Evolutionary conservation across 2,888 invertebrate genomes (phyloP).

Genomic region (Andricus curvator): DNA sequence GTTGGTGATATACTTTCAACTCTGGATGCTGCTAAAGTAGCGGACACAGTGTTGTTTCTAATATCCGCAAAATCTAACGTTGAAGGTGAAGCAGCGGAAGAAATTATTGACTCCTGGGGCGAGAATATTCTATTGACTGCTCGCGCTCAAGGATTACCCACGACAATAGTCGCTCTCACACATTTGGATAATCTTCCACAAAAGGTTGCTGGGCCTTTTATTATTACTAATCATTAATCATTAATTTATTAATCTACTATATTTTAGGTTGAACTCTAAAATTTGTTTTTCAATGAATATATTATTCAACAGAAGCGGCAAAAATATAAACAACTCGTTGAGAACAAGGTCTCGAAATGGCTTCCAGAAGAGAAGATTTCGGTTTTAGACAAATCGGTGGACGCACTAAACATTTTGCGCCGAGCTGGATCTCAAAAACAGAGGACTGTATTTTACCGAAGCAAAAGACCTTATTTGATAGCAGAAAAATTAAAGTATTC

Average conservation of each 20-base stretch:
- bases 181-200: slow-evolving; percentile 87
- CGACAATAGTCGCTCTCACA: slow-evolving; percentile 87
- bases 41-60: slow-evolving; percentile 90
- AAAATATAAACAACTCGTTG: slow-evolving; percentile 84
- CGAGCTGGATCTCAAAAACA: slow-evolving; percentile 92
- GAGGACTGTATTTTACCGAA: slow-evolving; percentile 86
- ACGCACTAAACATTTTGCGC: slow-evolving; percentile 87
- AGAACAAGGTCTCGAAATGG: slow-evolving; percentile 84
- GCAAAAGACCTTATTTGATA: slow-evolving; percentile 90
- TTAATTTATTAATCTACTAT: background rate
- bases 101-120: slow-evolving; percentile 89
- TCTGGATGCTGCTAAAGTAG: slow-evolving; percentile 91
- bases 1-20: slow-evolving; percentile 86
- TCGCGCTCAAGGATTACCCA: slow-evolving; percentile 91
- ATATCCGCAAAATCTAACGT: slow-evolving; percentile 82
- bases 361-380: slow-evolving; percentile 91
- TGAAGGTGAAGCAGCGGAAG: slow-evolving; percentile 80
- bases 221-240: background rate
- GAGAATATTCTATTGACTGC: slow-evolving; percentile 87
- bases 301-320: slow-evolving; percentile 80
- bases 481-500: slow-evolving; percentile 89
- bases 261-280: background rate
- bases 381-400: slow-evolving; percentile 86
- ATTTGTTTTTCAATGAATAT: slow-evolving; percentile 32
- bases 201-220: slow-evolving; percentile 77